These are phyloP conservation scores for Sarcophaga rosellei DNA, from an alignment of 2,888 invertebrate species.

Conservation along the genomic window DNA sequence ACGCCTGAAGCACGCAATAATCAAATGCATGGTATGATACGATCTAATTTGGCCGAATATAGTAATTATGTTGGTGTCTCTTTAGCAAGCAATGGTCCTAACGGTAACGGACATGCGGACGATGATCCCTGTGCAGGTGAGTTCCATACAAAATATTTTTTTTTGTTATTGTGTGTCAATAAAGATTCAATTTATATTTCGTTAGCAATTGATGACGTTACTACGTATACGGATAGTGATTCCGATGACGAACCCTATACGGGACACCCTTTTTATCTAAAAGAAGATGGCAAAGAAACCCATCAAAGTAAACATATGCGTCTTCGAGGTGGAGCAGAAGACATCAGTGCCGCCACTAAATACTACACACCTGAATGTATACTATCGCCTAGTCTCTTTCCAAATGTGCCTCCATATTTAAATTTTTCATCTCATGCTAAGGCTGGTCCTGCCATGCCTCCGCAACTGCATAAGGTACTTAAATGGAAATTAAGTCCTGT, in stretches of 20 bases:
- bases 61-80: conserved; percentile 73
- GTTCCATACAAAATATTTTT: not conserved
- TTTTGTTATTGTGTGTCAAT: not conserved
- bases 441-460: conserved; percentile 85
- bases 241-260: conserved; percentile 77
- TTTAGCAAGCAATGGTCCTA: conserved; percentile 65
- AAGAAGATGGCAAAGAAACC: conserved; percentile 74
- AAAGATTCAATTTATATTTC: conserved; percentile 2
- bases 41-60: conserved; percentile 67
- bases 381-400: conserved; percentile 85
- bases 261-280: conserved; percentile 77
- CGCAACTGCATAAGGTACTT: conserved; percentile 88
- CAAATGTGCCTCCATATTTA: conserved; percentile 90
- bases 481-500: conserved; percentile 98
- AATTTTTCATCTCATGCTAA: conserved; percentile 88
- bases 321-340: conserved; percentile 68
- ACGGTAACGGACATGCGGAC: conserved; percentile 68
- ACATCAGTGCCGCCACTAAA: conserved; percentile 68
- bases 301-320: conserved; percentile 76
- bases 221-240: conserved; percentile 77
- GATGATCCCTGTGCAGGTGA: conserved; percentile 78
- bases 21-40: conserved; percentile 52
- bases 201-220: conserved; percentile 78
- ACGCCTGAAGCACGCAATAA: conserved; percentile 68
- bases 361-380: conserved; percentile 77